Percentiles rank a stretch among this genome's conserved stretches.
Evolutionary conservation across 1,140 invertebrate species (phyloP).

Genomic region (Megalonaias nervosa): DNA sequence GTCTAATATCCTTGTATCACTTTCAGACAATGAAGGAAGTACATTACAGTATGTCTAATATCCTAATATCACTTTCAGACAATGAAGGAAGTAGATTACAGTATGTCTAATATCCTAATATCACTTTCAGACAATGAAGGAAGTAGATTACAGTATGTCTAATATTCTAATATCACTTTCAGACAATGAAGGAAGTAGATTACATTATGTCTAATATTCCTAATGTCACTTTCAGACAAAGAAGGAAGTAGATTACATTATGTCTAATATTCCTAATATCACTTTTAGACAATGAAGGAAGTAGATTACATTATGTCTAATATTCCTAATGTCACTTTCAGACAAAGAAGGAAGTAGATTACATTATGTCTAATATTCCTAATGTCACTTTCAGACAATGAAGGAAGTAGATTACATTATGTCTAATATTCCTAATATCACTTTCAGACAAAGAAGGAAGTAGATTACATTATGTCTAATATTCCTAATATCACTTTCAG

Average conservation of each 20-base stretch:
- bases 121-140: background rate
- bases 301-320: background rate
- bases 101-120: background rate
- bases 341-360: slow-evolving; percentile 57
- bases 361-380: slow-evolving; percentile 56
- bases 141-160: background rate
- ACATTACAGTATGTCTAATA: background rate
- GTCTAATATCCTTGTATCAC: slow-evolving; percentile 37
- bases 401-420: too few relatives aligned
- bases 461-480: slow-evolving; percentile 60
- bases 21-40: background rate
- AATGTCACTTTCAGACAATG: too few relatives aligned
- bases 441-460: slow-evolving; percentile 54
- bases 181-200: too few relatives aligned
- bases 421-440: background rate
- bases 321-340: slow-evolving; percentile 32
- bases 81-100: too few relatives aligned
- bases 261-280: slow-evolving; percentile 48
- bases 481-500: slow-evolving; percentile 24
- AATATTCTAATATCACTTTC: background rate
- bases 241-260: slow-evolving; percentile 53
- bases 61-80: too few relatives aligned
- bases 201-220: background rate
- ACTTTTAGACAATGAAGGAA: too few relatives aligned
- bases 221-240: slow-evolving; percentile 49